Evolutionary conservation across 2,888 invertebrate genomes (phyloP).

Genomic region (Polydrusus cervinus): DNA sequence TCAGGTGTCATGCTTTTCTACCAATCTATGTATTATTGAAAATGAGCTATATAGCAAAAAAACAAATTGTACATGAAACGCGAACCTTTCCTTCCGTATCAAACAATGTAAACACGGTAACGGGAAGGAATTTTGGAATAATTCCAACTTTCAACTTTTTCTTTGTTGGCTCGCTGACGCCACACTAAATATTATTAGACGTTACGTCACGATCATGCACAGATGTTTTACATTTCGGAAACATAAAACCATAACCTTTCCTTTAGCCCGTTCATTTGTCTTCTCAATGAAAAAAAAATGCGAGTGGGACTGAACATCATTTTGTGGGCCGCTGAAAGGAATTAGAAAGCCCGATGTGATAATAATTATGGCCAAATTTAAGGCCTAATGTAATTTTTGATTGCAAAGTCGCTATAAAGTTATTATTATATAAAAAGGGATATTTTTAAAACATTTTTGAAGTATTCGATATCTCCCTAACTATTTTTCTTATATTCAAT

Average conservation of each 20-base stretch:
- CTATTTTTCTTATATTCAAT: no score
- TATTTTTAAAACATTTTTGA: no score
- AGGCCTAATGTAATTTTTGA: no score
- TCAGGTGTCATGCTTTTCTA: no score
- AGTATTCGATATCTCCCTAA: no score
- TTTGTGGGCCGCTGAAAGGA: background rate
- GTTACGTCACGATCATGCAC: slow-evolving; percentile 16
- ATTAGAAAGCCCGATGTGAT: slow-evolving; percentile 7
- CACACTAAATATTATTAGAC: slow-evolving; percentile 30
- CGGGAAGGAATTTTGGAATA: slow-evolving; percentile 10
- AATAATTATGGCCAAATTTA: no score
- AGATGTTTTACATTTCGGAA: slow-evolving; percentile 21
- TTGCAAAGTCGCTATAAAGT: no score
- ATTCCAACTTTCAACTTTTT: slow-evolving; percentile 31
- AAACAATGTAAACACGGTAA: slow-evolving; percentile 11
- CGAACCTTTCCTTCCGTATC: slow-evolving; percentile 13
- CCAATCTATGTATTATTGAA: no score
- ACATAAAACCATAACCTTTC: slow-evolving; percentile 28
- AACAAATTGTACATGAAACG: background rate
- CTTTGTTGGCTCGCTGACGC: slow-evolving; percentile 28
- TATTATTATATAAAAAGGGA: no score
- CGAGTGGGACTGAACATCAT: slow-evolving; percentile 6
- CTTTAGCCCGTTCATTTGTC: background rate
- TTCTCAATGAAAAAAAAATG: slow-evolving; percentile 9
- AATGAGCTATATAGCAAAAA: background rate